Conservation (phyloP, 2,888 invertebrate genomes). For the Ecdyonurus torrentis region DNA sequence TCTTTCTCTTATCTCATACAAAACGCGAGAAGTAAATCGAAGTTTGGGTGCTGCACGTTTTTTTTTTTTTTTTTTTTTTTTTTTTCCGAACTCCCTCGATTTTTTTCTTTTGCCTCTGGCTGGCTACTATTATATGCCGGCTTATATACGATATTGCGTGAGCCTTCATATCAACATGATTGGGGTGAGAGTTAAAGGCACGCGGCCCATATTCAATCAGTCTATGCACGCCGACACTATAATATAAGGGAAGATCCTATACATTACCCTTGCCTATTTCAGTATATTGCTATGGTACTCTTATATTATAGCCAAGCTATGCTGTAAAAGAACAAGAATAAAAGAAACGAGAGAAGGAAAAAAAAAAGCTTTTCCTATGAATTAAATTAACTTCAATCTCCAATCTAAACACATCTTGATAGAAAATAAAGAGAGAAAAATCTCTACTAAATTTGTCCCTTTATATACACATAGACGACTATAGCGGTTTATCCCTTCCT, state of each 20-base stretch:
- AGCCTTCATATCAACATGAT: no score
- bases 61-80: no score
- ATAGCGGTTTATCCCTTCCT: neutral
- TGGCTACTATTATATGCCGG: no score
- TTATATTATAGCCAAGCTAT: neutral
- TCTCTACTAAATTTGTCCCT: slow-evolving; percentile 24
- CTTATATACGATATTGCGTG: no score
- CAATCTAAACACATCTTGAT: slow-evolving; percentile 13
- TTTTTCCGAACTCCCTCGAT: no score
- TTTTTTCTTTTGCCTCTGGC: no score
- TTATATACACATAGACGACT: slow-evolving; percentile 12
- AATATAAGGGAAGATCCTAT: no score
- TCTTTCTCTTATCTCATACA: neutral
- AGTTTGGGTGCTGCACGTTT: neutral
- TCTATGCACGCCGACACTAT: no score
- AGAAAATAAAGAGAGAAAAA: slow-evolving; percentile 17
- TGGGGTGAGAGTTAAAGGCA: no score
- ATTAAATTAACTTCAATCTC: slow-evolving; percentile 12
- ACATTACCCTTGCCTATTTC: no score
- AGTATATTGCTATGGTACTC: neutral
- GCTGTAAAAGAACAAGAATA: slow-evolving; percentile 10
- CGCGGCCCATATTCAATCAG: neutral
- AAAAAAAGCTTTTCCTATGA: neutral
- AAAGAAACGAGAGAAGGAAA: slow-evolving; percentile 13
- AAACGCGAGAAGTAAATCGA: neutral